phyloP scores from a whole-genome alignment of 2,113 vertebrate species.

The Notiomystis cincta region DNA sequence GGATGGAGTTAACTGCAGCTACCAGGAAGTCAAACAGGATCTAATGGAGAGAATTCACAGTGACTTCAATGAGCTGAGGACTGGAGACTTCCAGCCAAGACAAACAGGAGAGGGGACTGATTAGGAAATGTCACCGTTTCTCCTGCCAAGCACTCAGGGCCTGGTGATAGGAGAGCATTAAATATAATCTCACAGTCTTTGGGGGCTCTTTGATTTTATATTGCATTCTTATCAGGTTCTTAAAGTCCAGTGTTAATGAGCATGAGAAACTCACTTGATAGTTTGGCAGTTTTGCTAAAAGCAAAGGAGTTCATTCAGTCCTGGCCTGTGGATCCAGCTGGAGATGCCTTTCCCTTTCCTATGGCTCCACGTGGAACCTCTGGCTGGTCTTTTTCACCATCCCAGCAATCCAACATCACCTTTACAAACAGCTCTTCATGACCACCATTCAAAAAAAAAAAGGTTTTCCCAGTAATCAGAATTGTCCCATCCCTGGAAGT shows the following conservation, averaged over 20 bases:
- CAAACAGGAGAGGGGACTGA: slow-evolving; percentile 75
- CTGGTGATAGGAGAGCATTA: slow-evolving; percentile 64
- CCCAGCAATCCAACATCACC: neutral
- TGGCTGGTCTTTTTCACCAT: neutral
- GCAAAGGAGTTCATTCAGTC: neutral
- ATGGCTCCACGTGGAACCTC: neutral
- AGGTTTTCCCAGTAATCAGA: neutral
- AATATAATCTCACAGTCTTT: slow-evolving; percentile 70
- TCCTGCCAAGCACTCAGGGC: slow-evolving; percentile 59
- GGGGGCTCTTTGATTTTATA: slow-evolving; percentile 76
- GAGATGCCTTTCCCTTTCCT: neutral
- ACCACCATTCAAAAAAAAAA: rapidly evolving
- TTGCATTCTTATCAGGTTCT: slow-evolving; percentile 76
- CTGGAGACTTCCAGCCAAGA: slow-evolving; percentile 71
- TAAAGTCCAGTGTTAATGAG: slow-evolving; percentile 60
- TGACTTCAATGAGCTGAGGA: slow-evolving; percentile 74
- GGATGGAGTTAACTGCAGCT: slow-evolving; percentile 23
- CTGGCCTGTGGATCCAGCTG: neutral
- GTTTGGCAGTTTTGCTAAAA: neutral
- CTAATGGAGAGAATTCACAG: slow-evolving; percentile 69
- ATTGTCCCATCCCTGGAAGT: neutral
- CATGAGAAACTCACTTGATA: slow-evolving; percentile 57
- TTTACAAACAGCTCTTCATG: neutral
- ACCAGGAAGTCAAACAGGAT: slow-evolving; percentile 72
- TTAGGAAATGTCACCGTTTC: slow-evolving; percentile 69